phyloP scores from a whole-genome alignment of 1,140 invertebrate genomes.

The Diachasmimorpha longicaudata region DNA sequence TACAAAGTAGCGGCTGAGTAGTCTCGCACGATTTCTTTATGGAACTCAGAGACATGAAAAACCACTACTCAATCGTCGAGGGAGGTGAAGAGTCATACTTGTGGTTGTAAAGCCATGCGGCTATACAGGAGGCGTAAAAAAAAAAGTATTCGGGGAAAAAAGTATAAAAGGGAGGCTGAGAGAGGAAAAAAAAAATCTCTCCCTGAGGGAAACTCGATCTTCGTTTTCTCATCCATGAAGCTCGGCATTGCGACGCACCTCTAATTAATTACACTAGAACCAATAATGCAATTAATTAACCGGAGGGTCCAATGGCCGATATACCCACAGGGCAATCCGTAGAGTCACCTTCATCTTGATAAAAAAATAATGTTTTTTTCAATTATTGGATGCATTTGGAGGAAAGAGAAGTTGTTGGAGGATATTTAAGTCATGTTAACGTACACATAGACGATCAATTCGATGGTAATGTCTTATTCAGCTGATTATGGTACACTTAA shows the following conservation, averaged over 20 bases:
- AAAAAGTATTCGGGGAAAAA: neutral
- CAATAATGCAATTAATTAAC: slow-evolving; percentile 5
- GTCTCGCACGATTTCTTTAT: neutral
- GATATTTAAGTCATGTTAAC: no score
- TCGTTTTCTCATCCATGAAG: slow-evolving; percentile 7
- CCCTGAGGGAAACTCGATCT: neutral
- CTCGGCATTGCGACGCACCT: neutral
- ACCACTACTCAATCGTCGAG: slow-evolving; percentile 3
- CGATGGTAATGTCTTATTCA: no score
- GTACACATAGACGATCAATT: no score
- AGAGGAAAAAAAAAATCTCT: neutral
- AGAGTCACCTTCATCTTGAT: neutral
- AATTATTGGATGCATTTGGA: neutral
- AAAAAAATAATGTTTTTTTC: neutral
- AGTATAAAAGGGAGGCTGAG: neutral
- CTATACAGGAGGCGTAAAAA: neutral
- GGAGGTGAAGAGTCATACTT: neutral
- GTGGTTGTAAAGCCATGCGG: neutral
- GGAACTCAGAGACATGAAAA: neutral
- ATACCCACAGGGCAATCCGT: neutral
- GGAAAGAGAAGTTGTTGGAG: neutral
- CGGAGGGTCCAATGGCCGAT: neutral
- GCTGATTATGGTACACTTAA: no score
- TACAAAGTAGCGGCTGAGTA: neutral
- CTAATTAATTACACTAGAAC: slow-evolving; percentile 6